These are phyloP conservation scores for Origma solitaria DNA, from an alignment of 2,113 vertebrate species.

Conservation along the genomic window DNA sequence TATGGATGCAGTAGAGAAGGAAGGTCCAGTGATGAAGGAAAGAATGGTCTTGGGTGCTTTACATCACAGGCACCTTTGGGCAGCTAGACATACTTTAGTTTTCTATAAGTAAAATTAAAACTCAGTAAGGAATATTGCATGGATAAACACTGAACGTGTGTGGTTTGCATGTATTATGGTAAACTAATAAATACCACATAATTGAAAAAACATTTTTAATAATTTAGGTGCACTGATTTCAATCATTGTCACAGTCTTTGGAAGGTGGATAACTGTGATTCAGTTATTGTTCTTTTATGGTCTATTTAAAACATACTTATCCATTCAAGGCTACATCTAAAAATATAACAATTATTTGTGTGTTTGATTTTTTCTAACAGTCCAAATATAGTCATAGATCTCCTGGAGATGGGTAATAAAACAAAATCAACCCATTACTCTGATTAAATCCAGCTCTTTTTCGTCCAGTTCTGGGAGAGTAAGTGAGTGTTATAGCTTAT, in stretches of 20 bases:
- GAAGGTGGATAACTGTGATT: not conserved
- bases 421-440: not conserved
- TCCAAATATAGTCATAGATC: not conserved
- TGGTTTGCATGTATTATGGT: not conserved
- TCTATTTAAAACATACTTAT: not conserved
- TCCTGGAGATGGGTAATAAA: not conserved
- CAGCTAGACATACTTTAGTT: not conserved
- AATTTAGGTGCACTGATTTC: not conserved
- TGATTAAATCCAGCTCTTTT: not conserved
- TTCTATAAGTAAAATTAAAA: not conserved
- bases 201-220: not conserved
- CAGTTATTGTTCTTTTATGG: not conserved
- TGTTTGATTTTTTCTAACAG: not conserved
- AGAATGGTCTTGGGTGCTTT: not conserved
- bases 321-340: not conserved
- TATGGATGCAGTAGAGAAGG: not conserved
- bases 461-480: not conserved
- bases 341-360: not conserved
- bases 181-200: not conserved
- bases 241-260: not conserved
- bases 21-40: not conserved
- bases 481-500: not conserved
- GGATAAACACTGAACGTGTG: not conserved
- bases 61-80: not conserved
- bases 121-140: not conserved